Percentiles rank a stretch among this genome's conserved stretches.
These are phyloP conservation scores for Amyelois transitella DNA, from an alignment of 1,140 invertebrate species.

Conservation along the genomic window DNA sequence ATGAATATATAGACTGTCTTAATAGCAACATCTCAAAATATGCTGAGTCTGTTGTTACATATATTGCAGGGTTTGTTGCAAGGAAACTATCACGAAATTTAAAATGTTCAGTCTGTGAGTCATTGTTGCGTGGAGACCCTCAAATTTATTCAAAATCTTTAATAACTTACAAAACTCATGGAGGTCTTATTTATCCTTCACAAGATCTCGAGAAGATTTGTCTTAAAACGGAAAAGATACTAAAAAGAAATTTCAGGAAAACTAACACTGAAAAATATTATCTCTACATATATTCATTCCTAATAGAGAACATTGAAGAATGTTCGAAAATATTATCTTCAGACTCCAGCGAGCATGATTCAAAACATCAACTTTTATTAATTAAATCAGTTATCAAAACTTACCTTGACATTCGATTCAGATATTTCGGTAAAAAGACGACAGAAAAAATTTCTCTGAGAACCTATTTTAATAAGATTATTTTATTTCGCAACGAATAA, in stretches of 20 bases:
- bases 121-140: neutral
- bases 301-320: neutral
- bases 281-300: neutral
- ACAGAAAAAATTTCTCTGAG: neutral
- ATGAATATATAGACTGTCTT: slow-evolving; percentile 1
- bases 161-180: neutral
- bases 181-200: neutral
- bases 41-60: slow-evolving; percentile 8
- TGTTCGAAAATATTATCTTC: neutral
- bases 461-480: neutral
- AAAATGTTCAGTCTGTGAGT: neutral
- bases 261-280: neutral
- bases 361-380: neutral
- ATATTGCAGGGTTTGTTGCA: neutral
- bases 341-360: neutral
- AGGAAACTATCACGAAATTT: neutral
- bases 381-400: neutral
- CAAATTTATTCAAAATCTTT: neutral
- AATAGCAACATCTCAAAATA: slow-evolving; percentile 2
- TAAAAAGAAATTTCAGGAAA: neutral
- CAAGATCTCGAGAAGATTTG: neutral
- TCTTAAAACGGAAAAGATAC: neutral
- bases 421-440: neutral
- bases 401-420: neutral
- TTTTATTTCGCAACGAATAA: neutral